A percentile compares a stretch with the other conserved stretches of the same genome.
Evolutionary conservation across 2,113 vertebrate genomes (phyloP).

Genomic region (Prietella phreatophila): DNA sequence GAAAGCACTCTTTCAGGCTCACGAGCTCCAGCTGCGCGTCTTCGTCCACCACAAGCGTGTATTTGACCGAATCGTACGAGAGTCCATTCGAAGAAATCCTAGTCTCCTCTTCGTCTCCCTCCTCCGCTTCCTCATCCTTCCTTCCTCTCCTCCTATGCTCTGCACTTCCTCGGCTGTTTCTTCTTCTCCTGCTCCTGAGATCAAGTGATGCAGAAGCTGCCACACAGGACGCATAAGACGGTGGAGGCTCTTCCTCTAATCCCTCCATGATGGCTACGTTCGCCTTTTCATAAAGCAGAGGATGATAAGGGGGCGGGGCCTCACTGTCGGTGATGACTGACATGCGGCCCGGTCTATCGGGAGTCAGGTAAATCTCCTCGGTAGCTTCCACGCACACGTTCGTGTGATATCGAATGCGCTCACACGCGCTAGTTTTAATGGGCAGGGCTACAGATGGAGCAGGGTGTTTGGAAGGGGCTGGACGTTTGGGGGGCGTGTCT

Average conservation of each 20-base stretch:
- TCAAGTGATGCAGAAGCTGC: slow-evolving; percentile 60
- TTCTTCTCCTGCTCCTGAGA: slow-evolving; percentile 57
- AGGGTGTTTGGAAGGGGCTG: slow-evolving; percentile 77
- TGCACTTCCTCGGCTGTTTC: slow-evolving; percentile 17
- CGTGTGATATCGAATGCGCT: slow-evolving; percentile 86
- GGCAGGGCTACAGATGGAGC: slow-evolving; percentile 62
- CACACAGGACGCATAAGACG: slow-evolving; percentile 71
- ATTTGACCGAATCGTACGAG: slow-evolving; percentile 95
- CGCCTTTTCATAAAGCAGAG: slow-evolving; percentile 75
- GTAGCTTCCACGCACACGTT: slow-evolving; percentile 89
- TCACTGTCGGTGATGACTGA: slow-evolving; percentile 90
- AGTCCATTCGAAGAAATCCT: slow-evolving; percentile 80
- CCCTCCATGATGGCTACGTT: slow-evolving; percentile 88
- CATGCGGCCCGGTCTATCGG: slow-evolving; percentile 84
- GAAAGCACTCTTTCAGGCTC: slow-evolving; percentile 91
- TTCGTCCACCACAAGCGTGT: slow-evolving; percentile 95
- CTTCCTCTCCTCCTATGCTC: neutral
- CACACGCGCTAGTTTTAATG: slow-evolving; percentile 68
- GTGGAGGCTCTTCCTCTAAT: slow-evolving; percentile 81
- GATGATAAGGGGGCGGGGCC: slow-evolving; percentile 79
- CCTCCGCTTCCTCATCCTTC: neutral
- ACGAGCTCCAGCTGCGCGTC: slow-evolving; percentile 92
- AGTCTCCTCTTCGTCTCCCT: slow-evolving; percentile 37
- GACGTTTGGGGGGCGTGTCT: slow-evolving; percentile 81
- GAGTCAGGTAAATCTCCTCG: slow-evolving; percentile 95